These are phyloP conservation scores for Tridacna crocea DNA, from an alignment of 2,888 invertebrate species.

Conservation along the genomic window DNA sequence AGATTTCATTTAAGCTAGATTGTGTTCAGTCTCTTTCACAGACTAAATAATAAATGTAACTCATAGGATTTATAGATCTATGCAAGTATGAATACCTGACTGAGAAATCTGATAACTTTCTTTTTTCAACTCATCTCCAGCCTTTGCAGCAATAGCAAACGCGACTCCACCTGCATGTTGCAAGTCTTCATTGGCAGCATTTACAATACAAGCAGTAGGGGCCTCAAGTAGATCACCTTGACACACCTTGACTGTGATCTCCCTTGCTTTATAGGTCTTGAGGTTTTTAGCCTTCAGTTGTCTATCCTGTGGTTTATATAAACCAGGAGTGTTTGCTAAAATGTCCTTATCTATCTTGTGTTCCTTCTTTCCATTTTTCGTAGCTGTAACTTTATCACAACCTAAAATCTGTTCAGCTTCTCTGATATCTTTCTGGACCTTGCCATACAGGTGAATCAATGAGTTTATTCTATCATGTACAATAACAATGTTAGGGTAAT, in stretches of 20 bases:
- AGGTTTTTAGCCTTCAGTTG: not conserved
- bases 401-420: not conserved
- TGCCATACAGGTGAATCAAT: slow-evolving; percentile 9
- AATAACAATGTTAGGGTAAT: not conserved
- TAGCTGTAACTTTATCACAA: not conserved
- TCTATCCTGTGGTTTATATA: slow-evolving; percentile 2
- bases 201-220: slow-evolving; percentile 59
- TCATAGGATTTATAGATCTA: no score
- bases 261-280: slow-evolving; percentile 8
- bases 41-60: no score
- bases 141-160: slow-evolving; percentile 49
- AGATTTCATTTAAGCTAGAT: no score
- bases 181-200: slow-evolving; percentile 61
- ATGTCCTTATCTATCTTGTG: not conserved
- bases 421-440: slow-evolving; percentile 2
- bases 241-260: slow-evolving; percentile 45
- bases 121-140: slow-evolving; percentile 45
- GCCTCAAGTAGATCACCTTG: slow-evolving; percentile 48
- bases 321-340: not conserved
- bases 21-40: no score
- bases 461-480: slow-evolving; percentile 6
- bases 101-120: slow-evolving; percentile 37
- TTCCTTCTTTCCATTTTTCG: not conserved
- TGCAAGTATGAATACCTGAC: not conserved
- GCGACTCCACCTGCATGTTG: slow-evolving; percentile 61